These are phyloP conservation scores for Oxycera nigricornis DNA, from an alignment of 2,888 invertebrate species.

Conservation along the genomic window DNA sequence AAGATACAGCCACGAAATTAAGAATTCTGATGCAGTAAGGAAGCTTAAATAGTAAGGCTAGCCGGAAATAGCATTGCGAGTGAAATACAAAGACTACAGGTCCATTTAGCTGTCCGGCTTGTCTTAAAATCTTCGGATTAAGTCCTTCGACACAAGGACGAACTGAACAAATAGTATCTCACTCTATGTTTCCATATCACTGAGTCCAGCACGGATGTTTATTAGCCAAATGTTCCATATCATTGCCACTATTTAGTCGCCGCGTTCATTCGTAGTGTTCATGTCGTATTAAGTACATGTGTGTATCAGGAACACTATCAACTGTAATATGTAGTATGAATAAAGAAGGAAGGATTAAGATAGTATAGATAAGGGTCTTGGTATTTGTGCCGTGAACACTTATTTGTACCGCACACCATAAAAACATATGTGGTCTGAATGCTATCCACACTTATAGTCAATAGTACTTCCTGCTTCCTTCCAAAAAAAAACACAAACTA, in stretches of 20 bases:
- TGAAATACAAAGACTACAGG: not conserved
- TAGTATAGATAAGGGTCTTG: not conserved
- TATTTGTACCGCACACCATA: no score
- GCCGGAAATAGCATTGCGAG: not conserved
- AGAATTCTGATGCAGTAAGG: not conserved
- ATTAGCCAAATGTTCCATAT: slow-evolving; percentile 17
- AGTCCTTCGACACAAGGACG: not conserved
- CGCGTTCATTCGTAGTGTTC: not conserved
- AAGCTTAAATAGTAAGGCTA: not conserved
- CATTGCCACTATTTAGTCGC: not conserved
- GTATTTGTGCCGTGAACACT: no score
- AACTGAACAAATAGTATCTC: not conserved
- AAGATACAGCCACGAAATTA: no score
- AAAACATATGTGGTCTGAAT: no score
- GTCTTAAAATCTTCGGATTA: not conserved
- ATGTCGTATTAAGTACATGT: not conserved
- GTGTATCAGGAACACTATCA: not conserved
- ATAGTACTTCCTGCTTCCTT: no score
- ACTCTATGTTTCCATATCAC: slow-evolving; percentile 5
- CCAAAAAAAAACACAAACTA: no score
- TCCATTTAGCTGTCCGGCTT: not conserved
- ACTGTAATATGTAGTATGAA: not conserved
- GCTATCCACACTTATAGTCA: no score
- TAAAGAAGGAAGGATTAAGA: not conserved
- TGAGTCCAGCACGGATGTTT: not conserved